Evolutionary conservation across 1,140 invertebrate species (phyloP).

Genomic region (Polypedilum pembai): DNA sequence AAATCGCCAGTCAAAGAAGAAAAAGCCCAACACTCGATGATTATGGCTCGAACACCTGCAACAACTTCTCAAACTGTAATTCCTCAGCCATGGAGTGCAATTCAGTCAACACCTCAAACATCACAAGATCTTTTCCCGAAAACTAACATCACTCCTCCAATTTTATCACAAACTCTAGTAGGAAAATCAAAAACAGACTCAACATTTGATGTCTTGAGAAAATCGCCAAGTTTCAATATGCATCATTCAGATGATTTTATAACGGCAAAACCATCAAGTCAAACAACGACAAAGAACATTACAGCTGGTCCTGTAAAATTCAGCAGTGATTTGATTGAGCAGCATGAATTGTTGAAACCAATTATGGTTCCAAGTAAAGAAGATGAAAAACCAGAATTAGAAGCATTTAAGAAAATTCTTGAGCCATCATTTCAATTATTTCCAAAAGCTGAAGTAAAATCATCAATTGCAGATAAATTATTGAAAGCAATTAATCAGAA

Average conservation of each 20-base stretch:
- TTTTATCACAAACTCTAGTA: conserved; percentile 23
- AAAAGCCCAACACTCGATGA: not conserved
- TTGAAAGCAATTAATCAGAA: conserved; percentile 49
- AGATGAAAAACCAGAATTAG: conserved; percentile 48
- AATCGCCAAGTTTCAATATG: conserved; percentile 43
- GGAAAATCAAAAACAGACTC: conserved; percentile 3
- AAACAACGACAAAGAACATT: conserved; percentile 34
- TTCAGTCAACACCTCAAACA: conserved; percentile 22
- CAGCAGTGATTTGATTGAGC: conserved; percentile 20
- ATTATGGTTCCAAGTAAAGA: conserved; percentile 37
- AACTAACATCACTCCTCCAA: conserved; percentile 31
- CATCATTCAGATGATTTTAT: conserved; percentile 38
- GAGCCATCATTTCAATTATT: conserved; percentile 39
- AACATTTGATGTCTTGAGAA: conserved; percentile 39
- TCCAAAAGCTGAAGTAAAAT: conserved; percentile 40
- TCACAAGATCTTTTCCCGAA: conserved; percentile 30
- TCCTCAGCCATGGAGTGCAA: not conserved
- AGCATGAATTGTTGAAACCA: conserved; percentile 23
- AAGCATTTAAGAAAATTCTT: conserved; percentile 42
- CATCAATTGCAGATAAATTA: conserved; percentile 54
- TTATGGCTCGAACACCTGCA: not conserved
- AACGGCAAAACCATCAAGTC: conserved; percentile 26
- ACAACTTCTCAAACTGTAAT: not conserved
- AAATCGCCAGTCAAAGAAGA: conserved; percentile 40
- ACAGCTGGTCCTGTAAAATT: conserved; percentile 31